Base-by-base conservation (phyloP, 1,140 invertebrate species). In the Lineus longissimus region DNA sequence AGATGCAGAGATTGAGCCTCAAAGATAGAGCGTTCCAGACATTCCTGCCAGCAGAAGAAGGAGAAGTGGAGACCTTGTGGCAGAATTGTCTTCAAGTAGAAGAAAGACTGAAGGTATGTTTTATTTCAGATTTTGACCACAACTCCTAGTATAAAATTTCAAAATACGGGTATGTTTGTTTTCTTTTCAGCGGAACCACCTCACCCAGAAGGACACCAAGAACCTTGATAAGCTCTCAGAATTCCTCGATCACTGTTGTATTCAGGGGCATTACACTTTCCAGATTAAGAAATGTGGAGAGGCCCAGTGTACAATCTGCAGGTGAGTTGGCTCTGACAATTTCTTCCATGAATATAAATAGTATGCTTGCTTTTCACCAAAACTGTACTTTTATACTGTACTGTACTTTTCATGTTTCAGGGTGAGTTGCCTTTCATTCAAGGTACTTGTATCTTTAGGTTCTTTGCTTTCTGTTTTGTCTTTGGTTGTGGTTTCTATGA, bases 231-330 rank as follows among this genome's bases (percentile, higher is more conserved):
- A 51, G n/a, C 25, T 51, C 19, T 23, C n/a, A 7, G 47, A 19
- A 51, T 51, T 51, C 47, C 47, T 51, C 4, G 47, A 51, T 19
- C 47, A 51, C 47, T 51, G 47, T 27, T 51, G 47, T 27, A 51
- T 51, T 51, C 19, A 51, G 25, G 47, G 47, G 9, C 47, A 51
- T 51, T 51, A 51, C 47, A 7, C 6, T 27, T 51, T 51, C 25
- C 47, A 51, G n/a, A 27, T 51, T 51, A 19, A 27, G 47, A 51
- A 51, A 51, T 51, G 47, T 51, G 47, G 47, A 51, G 47, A 51
- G n/a, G 47, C n/a, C 4, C 6, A 51, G 19, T 51, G 47, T 51
- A 27, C n/a, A 51, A 51, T 27, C 25, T 51, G 47, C 47, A 27
- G 47, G 47, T 51, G n/a, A 51, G 47, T 51, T 23, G 6, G 33